Base-by-base conservation (phyloP, 1,140 invertebrate genomes). In the Mycetomoellerius zeteki region DNA sequence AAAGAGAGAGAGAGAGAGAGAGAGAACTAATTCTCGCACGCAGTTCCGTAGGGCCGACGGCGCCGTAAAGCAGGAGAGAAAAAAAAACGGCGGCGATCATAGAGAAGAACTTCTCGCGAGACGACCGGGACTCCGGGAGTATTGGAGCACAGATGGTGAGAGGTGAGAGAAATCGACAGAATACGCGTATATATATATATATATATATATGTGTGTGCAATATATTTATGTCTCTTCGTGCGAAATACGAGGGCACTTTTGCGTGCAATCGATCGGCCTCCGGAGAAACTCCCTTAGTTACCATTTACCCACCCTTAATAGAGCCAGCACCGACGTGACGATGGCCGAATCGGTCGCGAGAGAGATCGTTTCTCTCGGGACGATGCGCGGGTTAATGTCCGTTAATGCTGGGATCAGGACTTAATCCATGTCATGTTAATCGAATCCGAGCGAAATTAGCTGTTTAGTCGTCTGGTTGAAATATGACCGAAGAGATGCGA, bases 61-160 rank as follows among this genome's bases (percentile, higher is more conserved):
- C 33, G 3, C 4, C 47, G 30, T 7, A 21, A 16, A 37, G n/a
- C 19, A 30, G 30, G 14, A 7, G 4, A 14, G 47, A 69, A 37
- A 24, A 43, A 80, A 80, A 80, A 58, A 80, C 77, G 47, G 77
- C 47, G 64, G 64, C 77, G 47, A 47, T 86, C 62, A 47, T 86
- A 64, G 47, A 85, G 12, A 33, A 84, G 67, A n/a, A 50, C 47
- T 85, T 52, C 73, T 73, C 60, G 62, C 62, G 47, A 33, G 78
- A 71, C 64, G 50, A 81, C 43, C 75, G 58, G 75, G 24, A 50
- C 10, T 16, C 78, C 50, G 50, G 50, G 52, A 71, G 50, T n/a
- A 71, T 81, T 43, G 30, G 43, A 84, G 65, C 50, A 80, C 90
- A 92, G 65, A 91, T 90, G 90, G 91, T 92, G 82, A 90, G 85